phyloP scores from a whole-genome alignment of 2,113 vertebrate species.

The Hiodon alosoides region DNA sequence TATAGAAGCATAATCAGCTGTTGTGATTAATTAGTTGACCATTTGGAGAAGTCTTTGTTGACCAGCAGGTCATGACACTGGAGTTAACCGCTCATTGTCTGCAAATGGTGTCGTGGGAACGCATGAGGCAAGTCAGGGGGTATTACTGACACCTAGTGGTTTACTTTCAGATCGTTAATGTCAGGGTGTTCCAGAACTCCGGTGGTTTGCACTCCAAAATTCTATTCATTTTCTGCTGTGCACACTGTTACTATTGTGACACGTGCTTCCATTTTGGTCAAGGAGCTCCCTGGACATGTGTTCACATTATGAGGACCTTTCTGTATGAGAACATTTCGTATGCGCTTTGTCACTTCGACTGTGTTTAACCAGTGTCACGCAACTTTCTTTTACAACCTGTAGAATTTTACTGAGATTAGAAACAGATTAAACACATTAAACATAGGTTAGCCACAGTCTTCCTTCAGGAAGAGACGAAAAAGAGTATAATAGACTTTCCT shows the following conservation, averaged over 20 bases:
- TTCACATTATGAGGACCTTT: slow-evolving; percentile 7
- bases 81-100: neutral
- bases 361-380: slow-evolving; percentile 15
- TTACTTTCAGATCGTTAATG: neutral
- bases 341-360: slow-evolving; percentile 24
- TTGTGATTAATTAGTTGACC: too few species aligned
- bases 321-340: slow-evolving; percentile 23
- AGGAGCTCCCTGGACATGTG: neutral
- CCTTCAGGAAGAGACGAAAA: slow-evolving; percentile 8
- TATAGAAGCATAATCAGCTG: too few species aligned
- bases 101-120: neutral
- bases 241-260: slow-evolving; percentile 4
- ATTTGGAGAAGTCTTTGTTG: neutral
- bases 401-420: slow-evolving; percentile 24
- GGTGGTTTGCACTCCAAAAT: neutral
- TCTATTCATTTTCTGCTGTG: slow-evolving; percentile 4
- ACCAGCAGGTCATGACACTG: neutral
- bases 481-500: slow-evolving; percentile 19
- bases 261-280: slow-evolving; percentile 8
- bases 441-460: slow-evolving; percentile 21
- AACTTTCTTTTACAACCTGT: slow-evolving; percentile 15
- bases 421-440: slow-evolving; percentile 22
- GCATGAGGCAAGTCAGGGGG: neutral
- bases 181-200: too few species aligned
- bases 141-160: slow-evolving; percentile 5